Percentiles rank a stretch among this genome's conserved stretches.
Evolutionary conservation across 1,140 invertebrate species (phyloP).

Genomic region (Musca domestica): DNA sequence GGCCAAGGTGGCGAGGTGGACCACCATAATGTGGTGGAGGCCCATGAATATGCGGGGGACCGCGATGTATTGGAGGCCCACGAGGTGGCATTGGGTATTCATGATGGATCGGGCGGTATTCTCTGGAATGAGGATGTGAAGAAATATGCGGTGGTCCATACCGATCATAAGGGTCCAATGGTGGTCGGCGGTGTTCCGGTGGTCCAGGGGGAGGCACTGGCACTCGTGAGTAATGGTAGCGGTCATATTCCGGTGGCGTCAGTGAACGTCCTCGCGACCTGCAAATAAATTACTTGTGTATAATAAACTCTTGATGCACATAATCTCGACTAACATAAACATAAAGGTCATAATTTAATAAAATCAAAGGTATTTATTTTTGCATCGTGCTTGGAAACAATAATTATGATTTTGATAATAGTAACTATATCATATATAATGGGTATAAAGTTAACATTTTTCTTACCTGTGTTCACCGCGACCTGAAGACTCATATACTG

Average conservation of each 20-base stretch:
- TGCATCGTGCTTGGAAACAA: too few species aligned
- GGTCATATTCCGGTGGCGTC: constrained; percentile 64
- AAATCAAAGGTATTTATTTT: not conserved
- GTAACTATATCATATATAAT: too few species aligned
- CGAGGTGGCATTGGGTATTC: constrained; percentile 67
- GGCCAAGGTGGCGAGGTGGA: constrained; percentile 65
- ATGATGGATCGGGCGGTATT: constrained; percentile 74
- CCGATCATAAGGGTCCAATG: constrained; percentile 71
- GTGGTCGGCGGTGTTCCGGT: constrained; percentile 68
- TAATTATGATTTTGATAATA: too few species aligned
- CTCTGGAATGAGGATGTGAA: constrained; percentile 68
- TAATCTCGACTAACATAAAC: too few species aligned
- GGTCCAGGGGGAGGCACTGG: constrained; percentile 64
- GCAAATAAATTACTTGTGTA: too few species aligned
- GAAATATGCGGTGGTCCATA: constrained; percentile 72
- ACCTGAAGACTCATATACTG: constrained; percentile 82
- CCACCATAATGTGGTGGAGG: constrained; percentile 67
- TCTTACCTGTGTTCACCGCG: constrained; percentile 67
- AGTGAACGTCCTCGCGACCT: constrained; percentile 47
- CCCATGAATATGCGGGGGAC: constrained; percentile 64
- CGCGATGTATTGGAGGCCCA: constrained; percentile 73
- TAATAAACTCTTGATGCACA: too few species aligned
- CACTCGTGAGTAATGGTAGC: constrained; percentile 66
- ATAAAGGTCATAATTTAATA: not conserved
- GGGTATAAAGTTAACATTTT: too few species aligned